Percentiles rank a stretch among this genome's conserved stretches.
Conservation (phyloP, 2,888 invertebrate genomes). For the Caenorhabditis wallacei region DNA sequence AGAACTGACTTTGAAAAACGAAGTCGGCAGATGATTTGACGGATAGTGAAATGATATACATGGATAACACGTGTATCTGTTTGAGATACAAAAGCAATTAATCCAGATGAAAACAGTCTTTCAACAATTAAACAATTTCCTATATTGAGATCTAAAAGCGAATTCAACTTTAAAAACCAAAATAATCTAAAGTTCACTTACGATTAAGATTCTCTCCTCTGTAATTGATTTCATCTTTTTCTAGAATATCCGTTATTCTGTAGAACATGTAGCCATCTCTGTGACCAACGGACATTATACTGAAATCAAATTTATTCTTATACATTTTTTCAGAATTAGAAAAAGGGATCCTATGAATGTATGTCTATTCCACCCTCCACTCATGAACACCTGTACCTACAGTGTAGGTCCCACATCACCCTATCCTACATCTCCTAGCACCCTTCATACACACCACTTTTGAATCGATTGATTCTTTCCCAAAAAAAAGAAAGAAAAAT, state of each 20-base stretch:
- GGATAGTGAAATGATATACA: slow-evolving; percentile 95
- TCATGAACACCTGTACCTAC: no score
- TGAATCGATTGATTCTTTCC: no score
- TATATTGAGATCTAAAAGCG: slow-evolving; percentile 22
- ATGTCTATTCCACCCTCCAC: no score
- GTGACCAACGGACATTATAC: slow-evolving; percentile 93
- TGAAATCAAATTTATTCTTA: slow-evolving; percentile 74
- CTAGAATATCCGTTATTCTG: slow-evolving; percentile 89
- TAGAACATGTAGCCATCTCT: slow-evolving; percentile 93
- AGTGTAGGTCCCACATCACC: no score
- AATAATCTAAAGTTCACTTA: slow-evolving; percentile 22
- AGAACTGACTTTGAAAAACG: slow-evolving; percentile 95
- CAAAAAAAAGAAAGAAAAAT: not conserved
- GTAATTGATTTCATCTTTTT: slow-evolving; percentile 42
- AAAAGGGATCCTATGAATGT: no score
- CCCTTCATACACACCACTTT: no score
- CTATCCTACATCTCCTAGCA: no score
- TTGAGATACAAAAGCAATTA: slow-evolving; percentile 94
- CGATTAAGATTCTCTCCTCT: slow-evolving; percentile 6
- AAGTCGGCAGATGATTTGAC: slow-evolving; percentile 91
- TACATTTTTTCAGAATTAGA: no score
- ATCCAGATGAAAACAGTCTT: slow-evolving; percentile 95
- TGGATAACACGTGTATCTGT: slow-evolving; percentile 92
- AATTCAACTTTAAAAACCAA: not conserved
- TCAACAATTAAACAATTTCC: slow-evolving; percentile 87